These are phyloP conservation scores for Phainopepla nitens DNA, from an alignment of 2,113 vertebrate genomes.

Conservation along the genomic window DNA sequence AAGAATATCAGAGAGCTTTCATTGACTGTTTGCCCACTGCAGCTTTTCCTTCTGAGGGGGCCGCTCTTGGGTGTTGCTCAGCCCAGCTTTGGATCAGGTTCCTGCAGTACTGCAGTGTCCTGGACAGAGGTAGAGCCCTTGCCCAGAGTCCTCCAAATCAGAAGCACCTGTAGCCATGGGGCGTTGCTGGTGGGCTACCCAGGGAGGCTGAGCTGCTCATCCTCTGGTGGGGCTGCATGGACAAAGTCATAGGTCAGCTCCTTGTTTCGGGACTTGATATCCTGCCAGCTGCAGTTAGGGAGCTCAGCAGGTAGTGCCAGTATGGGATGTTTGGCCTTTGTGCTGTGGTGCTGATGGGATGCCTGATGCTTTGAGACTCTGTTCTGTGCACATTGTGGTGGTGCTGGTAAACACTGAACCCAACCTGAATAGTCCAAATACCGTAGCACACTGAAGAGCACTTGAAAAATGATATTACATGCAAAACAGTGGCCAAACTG, in stretches of 20 bases:
- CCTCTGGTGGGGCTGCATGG: not conserved
- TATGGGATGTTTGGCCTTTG: not conserved
- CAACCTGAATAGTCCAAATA: not conserved
- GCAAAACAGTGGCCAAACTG: not conserved
- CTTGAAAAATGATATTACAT: slow-evolving; percentile 46
- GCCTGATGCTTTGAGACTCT: not conserved
- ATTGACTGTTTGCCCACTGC: not conserved
- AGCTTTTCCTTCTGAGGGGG: not conserved
- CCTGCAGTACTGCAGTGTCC: not conserved
- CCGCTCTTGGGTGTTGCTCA: not conserved
- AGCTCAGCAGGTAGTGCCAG: not conserved
- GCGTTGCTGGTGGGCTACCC: not conserved
- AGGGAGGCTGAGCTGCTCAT: not conserved
- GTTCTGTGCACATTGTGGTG: not conserved
- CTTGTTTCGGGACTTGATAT: not conserved
- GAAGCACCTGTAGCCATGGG: not conserved
- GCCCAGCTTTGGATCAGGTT: not conserved
- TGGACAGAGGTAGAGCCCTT: not conserved
- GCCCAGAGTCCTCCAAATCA: not conserved
- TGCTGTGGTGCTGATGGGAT: not conserved
- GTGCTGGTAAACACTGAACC: not conserved
- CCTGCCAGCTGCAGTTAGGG: not conserved
- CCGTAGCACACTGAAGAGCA: not conserved
- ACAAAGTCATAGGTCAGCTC: not conserved
- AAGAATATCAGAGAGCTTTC: not conserved